Percentiles rank a stretch among this genome's conserved stretches.
phyloP scores from a whole-genome alignment of 2,113 vertebrate genomes.

The Petaurus breviceps region DNA sequence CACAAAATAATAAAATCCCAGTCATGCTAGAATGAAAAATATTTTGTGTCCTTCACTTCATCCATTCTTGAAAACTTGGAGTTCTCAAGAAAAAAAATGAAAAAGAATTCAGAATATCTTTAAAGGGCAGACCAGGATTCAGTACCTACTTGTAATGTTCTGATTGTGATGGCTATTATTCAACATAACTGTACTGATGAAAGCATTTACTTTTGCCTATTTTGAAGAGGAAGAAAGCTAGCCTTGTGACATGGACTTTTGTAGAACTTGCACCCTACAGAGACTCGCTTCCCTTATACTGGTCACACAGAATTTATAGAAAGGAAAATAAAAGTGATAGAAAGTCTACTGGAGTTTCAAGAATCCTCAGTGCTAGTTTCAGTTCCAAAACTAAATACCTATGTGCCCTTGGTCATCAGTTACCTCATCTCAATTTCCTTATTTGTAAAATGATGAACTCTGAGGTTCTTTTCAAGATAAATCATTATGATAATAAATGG shows the following conservation, averaged over 20 bases:
- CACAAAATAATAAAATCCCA: not conserved
- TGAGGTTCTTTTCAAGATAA: not conserved
- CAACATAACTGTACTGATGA: not conserved
- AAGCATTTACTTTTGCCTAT: not conserved
- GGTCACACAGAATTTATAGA: not conserved
- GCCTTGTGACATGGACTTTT: not conserved
- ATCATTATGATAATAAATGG: not conserved
- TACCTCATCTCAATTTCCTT: not conserved
- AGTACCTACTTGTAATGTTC: not conserved
- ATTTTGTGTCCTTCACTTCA: not conserved
- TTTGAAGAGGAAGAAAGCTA: not conserved
- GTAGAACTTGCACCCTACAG: not conserved
- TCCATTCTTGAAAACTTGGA: not conserved
- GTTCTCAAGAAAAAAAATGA: not conserved
- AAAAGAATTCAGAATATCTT: not conserved
- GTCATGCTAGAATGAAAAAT: not conserved
- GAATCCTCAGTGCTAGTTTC: not conserved
- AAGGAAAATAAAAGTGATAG: not conserved
- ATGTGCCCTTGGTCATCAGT: not conserved
- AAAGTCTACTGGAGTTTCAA: not conserved
- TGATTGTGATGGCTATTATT: not conserved
- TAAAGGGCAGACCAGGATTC: not conserved
- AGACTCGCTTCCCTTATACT: not conserved
- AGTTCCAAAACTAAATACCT: not conserved
- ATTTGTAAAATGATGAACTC: not conserved